Conservation (phyloP, 2,113 vertebrate genomes). For the Pterophyllum scalare region DNA sequence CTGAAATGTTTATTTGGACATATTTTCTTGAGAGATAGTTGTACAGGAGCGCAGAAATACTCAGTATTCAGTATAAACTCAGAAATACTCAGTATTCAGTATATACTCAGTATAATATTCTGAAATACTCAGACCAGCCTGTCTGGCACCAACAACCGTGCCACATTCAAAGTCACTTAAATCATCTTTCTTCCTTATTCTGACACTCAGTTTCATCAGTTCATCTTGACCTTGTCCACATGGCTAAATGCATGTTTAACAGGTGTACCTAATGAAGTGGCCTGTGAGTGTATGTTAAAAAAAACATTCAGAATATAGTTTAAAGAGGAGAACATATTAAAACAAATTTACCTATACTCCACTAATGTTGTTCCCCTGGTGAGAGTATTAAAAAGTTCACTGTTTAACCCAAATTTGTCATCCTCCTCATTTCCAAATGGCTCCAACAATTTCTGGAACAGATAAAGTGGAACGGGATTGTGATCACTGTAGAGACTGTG, state of each 20-base stretch:
- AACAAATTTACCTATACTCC: conserved; percentile 88
- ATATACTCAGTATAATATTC: too few species aligned
- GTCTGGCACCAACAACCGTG: too few species aligned
- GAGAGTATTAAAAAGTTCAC: conserved; percentile 86
- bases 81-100: too few species aligned
- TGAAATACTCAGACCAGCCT: too few species aligned
- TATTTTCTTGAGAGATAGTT: too few species aligned
- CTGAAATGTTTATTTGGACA: too few species aligned
- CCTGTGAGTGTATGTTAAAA: neutral
- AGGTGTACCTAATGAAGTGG: neutral
- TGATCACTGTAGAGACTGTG: neutral
- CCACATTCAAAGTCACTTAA: too few species aligned
- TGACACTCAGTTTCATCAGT: too few species aligned
- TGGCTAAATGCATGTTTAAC: neutral
- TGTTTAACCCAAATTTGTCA: conserved; percentile 85
- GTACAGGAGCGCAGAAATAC: too few species aligned
- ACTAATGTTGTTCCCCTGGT: conserved; percentile 84
- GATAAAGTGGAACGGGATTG: neutral
- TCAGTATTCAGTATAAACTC: too few species aligned
- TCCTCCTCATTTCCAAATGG: conserved; percentile 83
- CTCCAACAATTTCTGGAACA: conserved; percentile 85
- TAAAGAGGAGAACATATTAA: neutral
- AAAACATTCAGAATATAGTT: neutral
- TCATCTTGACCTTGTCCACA: neutral
- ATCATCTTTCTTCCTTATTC: too few species aligned